These are phyloP conservation scores for Grallaria varia DNA, from an alignment of 2,113 vertebrate species.

Conservation along the genomic window DNA sequence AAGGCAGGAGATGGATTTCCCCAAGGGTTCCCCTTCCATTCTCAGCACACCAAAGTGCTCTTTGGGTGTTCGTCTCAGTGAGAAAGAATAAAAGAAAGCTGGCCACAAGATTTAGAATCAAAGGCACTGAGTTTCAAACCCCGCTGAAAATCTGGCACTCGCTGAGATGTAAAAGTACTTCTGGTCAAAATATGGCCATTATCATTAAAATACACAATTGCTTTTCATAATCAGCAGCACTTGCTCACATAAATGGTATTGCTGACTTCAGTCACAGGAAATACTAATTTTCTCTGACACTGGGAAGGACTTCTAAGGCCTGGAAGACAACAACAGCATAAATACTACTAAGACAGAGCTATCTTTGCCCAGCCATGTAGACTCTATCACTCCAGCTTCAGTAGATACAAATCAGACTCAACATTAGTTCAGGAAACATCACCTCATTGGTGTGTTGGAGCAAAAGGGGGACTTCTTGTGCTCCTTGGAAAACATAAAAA, in stretches of 20 bases:
- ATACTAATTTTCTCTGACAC: not conserved
- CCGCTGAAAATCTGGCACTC: not conserved
- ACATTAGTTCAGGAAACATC: not conserved
- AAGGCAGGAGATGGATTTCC: not conserved
- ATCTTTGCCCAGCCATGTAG: not conserved
- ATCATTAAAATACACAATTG: not conserved
- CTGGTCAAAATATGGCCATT: not conserved
- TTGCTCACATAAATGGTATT: not conserved
- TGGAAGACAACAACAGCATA: not conserved
- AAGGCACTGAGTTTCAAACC: not conserved
- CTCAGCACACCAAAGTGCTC: rapidly evolving
- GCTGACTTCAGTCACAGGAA: not conserved
- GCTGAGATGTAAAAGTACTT: not conserved
- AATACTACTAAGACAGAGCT: not conserved
- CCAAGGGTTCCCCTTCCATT: not conserved
- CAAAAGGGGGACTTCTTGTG: not conserved
- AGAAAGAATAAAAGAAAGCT: too few relatives aligned
- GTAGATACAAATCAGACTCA: not conserved
- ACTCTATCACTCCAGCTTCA: not conserved
- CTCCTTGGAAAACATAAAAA: not conserved
- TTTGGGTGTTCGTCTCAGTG: not conserved
- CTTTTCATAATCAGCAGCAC: not conserved
- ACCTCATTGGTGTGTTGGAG: not conserved
- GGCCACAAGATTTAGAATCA: slow-evolving; percentile 31
- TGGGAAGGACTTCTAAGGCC: slow-evolving; percentile 3